Conservation (phyloP, 2,888 invertebrate genomes). For the Volucella bombylans region DNA sequence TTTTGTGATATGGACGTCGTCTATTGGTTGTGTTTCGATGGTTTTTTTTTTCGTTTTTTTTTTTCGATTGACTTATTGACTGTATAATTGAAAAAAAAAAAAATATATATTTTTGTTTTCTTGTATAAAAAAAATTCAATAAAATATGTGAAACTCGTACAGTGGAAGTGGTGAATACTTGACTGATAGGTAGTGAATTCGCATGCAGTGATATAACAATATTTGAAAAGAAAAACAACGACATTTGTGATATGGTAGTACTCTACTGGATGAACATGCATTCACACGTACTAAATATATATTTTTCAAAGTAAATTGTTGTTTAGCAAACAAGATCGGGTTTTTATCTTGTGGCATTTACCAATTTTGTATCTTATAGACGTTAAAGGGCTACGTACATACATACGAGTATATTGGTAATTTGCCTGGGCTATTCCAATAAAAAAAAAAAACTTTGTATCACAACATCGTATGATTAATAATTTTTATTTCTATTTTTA, state of each 20-base stretch:
- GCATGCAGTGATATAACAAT: background rate
- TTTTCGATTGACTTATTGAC: conserved; percentile 29
- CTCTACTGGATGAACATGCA: no score
- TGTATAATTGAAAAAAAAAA: conserved; percentile 12
- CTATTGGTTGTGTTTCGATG: conserved; percentile 38
- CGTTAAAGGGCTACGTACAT: no score
- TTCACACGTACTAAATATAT: no score
- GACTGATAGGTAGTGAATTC: background rate
- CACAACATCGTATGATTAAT: no score
- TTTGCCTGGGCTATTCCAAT: no score
- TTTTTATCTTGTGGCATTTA: no score
- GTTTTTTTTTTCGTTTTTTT: conserved; percentile 20
- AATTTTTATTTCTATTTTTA: no score
- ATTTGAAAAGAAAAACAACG: background rate
- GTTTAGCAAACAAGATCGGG: no score
- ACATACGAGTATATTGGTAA: no score
- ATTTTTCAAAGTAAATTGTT: no score
- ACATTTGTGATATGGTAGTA: background rate
- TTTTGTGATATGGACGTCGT: conserved; percentile 27
- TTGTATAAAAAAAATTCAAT: background rate
- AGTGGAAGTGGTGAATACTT: background rate
- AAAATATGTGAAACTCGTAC: background rate
- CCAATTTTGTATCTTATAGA: no score
- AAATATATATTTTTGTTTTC: background rate
- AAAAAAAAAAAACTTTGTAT: no score